A percentile compares a stretch with the other conserved stretches of the same genome.
Evolutionary conservation across 2,113 vertebrate genomes (phyloP).

Genomic region (Oenanthe oenanthe): DNA sequence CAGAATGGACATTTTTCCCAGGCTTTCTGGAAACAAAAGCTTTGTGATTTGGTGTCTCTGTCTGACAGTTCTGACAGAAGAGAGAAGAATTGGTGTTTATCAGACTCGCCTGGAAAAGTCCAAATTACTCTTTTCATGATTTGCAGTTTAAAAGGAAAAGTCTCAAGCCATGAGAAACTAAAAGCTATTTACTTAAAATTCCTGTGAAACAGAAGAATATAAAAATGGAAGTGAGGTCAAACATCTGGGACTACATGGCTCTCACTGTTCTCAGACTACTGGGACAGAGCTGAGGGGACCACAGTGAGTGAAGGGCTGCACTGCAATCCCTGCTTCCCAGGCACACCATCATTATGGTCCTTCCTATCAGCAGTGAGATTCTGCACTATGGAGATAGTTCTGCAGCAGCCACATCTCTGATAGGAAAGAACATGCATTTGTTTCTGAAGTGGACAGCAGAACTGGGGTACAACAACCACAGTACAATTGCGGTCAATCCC

Average conservation of each 20-base stretch:
- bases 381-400: neutral
- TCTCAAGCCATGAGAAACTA: neutral
- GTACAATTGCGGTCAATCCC: neutral
- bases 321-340: neutral
- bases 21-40: neutral
- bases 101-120: neutral
- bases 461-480: neutral
- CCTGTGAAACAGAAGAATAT: neutral
- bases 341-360: neutral
- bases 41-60: neutral
- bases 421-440: fast-evolving
- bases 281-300: neutral
- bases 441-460: neutral
- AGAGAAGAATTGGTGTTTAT: neutral
- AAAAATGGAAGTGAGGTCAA: neutral
- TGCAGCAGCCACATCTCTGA: neutral
- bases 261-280: neutral
- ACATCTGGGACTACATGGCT: neutral
- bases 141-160: neutral
- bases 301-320: neutral
- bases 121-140: neutral
- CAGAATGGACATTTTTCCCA: neutral
- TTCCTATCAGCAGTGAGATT: neutral
- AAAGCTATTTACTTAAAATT: neutral
- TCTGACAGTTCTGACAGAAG: neutral